Evolutionary conservation across 2,113 vertebrate species (phyloP).

Genomic region (Bufo gargarizans): DNA sequence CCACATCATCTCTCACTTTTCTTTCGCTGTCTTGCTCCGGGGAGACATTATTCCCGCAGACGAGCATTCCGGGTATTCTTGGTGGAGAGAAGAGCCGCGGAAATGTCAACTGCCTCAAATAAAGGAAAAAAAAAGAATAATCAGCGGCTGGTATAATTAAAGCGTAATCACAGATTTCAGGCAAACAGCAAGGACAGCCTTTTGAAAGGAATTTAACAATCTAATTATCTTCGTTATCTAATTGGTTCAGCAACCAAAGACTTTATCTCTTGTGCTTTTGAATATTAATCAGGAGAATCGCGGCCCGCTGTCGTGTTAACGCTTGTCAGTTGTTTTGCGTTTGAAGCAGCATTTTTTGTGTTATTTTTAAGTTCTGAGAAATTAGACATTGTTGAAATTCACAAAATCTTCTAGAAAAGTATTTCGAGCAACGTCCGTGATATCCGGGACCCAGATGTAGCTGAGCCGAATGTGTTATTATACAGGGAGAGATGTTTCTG

Average conservation of each 20-base stretch:
- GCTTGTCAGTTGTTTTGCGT: not conserved
- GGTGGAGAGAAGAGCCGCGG: not conserved
- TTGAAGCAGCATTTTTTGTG: not conserved
- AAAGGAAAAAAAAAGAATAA: not conserved
- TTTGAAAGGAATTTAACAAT: conserved; percentile 35
- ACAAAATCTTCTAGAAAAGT: not conserved
- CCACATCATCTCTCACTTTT: not conserved
- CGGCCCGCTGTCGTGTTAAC: not conserved
- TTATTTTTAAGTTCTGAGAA: not conserved
- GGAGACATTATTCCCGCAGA: not conserved
- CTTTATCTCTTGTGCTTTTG: conserved; percentile 10
- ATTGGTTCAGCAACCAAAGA: conserved; percentile 32
- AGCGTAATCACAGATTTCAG: conserved; percentile 34
- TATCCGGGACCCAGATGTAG: too few species aligned
- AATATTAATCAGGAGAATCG: conserved; percentile 14
- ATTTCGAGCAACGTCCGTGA: too few species aligned
- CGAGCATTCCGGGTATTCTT: not conserved
- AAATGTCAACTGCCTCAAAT: conserved; percentile 32
- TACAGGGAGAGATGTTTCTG: too few species aligned
- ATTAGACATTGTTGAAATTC: not conserved
- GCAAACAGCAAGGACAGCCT: conserved; percentile 30
- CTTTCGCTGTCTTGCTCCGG: not conserved
- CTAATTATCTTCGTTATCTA: conserved; percentile 40
- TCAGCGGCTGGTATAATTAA: conserved; percentile 31
- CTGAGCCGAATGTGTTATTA: too few species aligned